Percentiles rank a stretch among this genome's conserved stretches.
These are phyloP conservation scores for Papilio aristodemus DNA, from an alignment of 1,140 invertebrate genomes.

Conservation along the genomic window DNA sequence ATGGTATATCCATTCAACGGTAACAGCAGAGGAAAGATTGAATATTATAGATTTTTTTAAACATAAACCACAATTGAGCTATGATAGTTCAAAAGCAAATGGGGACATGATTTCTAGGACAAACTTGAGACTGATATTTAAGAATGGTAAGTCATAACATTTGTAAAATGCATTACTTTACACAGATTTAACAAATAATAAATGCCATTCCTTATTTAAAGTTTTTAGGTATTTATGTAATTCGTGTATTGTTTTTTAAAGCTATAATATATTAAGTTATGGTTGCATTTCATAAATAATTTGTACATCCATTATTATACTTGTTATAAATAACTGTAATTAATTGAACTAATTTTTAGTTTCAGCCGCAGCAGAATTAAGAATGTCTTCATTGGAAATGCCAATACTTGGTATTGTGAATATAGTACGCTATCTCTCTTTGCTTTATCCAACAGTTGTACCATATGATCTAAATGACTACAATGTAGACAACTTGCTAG, in stretches of 20 bases:
- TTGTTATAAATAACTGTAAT: neutral
- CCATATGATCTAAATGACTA: constrained; percentile 68
- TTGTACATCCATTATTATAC: no score
- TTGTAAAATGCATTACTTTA: no score
- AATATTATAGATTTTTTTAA: constrained; percentile 65
- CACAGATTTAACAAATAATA: neutral
- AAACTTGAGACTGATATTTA: constrained; percentile 87
- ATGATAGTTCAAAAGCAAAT: neutral
- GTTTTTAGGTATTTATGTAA: no score
- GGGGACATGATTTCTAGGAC: constrained; percentile 57
- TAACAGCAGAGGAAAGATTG: constrained; percentile 63
- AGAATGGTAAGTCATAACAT: constrained; percentile 85
- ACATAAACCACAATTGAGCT: constrained; percentile 41
- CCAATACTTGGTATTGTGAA: constrained; percentile 80
- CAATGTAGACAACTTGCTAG: constrained; percentile 81
- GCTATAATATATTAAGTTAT: no score
- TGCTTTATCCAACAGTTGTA: constrained; percentile 60
- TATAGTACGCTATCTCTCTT: constrained; percentile 78
- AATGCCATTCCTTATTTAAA: neutral
- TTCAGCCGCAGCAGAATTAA: constrained; percentile 73
- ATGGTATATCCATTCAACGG: constrained; percentile 85
- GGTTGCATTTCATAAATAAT: no score
- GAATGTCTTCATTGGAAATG: constrained; percentile 69
- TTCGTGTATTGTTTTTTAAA: no score
- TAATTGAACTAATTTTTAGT: constrained; percentile 80